phyloP scores from a whole-genome alignment of 2,888 invertebrate genomes.

The Caenorhabditis sp. region DNA sequence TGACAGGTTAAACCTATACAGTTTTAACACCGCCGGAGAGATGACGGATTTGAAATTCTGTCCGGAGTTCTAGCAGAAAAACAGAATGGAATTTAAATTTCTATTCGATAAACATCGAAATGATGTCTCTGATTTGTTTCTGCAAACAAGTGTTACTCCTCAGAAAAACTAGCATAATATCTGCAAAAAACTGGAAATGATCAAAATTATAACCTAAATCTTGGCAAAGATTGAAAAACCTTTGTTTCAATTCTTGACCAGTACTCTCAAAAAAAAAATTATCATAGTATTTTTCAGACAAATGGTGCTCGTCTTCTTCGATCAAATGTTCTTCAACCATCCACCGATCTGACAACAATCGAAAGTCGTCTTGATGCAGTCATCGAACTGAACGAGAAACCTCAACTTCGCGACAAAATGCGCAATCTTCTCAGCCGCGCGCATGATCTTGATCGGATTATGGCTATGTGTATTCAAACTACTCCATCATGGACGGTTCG shows the following conservation, averaged over 20 bases:
- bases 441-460: slow-evolving; percentile 82
- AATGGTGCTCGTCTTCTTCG: slow-evolving; percentile 83
- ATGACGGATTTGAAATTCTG: too few species aligned
- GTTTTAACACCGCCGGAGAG: too few species aligned
- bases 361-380: slow-evolving; percentile 80
- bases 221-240: too few species aligned
- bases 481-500: slow-evolving; percentile 64
- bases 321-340: slow-evolving; percentile 81
- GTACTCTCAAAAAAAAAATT: not conserved
- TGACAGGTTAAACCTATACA: too few species aligned
- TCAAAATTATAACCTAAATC: too few species aligned
- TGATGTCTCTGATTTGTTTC: too few species aligned
- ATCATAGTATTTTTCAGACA: slow-evolving; percentile 9
- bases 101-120: too few species aligned
- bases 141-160: too few species aligned
- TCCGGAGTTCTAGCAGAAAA: too few species aligned
- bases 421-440: slow-evolving; percentile 74
- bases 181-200: too few species aligned
- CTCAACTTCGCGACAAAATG: slow-evolving; percentile 47
- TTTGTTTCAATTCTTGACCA: not conserved
- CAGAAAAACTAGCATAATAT: too few species aligned
- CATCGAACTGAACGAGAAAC: slow-evolving; percentile 80
- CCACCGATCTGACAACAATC: slow-evolving; percentile 78
- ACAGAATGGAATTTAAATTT: too few species aligned
- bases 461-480: slow-evolving; percentile 75